Evolutionary conservation across 2,888 invertebrate species (phyloP).

Genomic region (Sycophila texana): DNA sequence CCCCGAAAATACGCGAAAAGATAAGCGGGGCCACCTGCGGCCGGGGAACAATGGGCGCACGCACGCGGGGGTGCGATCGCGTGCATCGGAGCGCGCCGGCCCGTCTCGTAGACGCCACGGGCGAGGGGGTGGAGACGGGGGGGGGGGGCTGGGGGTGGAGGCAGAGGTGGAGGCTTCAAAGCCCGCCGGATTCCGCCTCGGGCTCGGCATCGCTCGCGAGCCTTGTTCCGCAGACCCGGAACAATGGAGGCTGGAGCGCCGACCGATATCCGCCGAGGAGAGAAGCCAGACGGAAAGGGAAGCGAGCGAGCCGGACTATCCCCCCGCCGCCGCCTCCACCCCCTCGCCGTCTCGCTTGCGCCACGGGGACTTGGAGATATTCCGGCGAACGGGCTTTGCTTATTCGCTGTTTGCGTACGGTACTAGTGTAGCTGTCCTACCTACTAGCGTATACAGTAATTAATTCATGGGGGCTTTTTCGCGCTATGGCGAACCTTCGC

Average conservation of each 20-base stretch:
- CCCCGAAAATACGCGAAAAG: conserved; percentile 9
- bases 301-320: conserved; percentile 8
- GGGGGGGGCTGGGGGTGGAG: too few relatives aligned
- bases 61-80: background rate
- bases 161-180: too few relatives aligned
- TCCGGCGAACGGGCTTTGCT: too few relatives aligned
- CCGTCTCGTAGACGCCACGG: conserved; percentile 7
- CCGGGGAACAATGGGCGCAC: conserved; percentile 16
- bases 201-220: background rate
- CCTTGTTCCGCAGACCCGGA: conserved; percentile 14
- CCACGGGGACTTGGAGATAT: background rate
- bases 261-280: conserved; percentile 18
- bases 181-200: too few relatives aligned
- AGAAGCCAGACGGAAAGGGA: background rate
- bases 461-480: too few relatives aligned
- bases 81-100: conserved; percentile 41
- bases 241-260: conserved; percentile 5
- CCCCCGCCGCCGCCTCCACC: background rate
- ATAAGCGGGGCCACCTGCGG: conserved; percentile 42
- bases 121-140: background rate
- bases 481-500: too few relatives aligned
- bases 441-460: too few relatives aligned
- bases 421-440: too few relatives aligned
- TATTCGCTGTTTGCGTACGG: too few relatives aligned
- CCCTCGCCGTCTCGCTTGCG: background rate